These are phyloP conservation scores for Etheostoma nigrum DNA, from an alignment of 2,797 vertebrate genomes.

Conservation along the genomic window DNA sequence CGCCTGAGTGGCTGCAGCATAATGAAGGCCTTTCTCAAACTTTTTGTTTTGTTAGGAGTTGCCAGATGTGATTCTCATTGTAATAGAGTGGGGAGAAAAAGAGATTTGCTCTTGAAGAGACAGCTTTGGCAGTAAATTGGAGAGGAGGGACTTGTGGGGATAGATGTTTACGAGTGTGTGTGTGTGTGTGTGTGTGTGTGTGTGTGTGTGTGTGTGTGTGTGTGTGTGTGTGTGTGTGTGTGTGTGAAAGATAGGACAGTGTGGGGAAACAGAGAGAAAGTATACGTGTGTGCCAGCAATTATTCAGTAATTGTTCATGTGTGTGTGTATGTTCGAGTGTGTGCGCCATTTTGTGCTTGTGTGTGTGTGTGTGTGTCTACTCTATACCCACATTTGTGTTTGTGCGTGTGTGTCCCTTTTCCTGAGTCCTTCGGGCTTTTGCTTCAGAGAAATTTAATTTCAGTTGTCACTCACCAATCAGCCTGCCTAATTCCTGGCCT, in stretches of 20 bases:
- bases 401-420: conserved; percentile 17
- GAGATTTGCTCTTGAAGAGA: conserved; percentile 70
- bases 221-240: conserved; percentile 34
- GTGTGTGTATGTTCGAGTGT: conserved; percentile 24
- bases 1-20: conserved; percentile 34
- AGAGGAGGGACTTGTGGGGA: conserved; percentile 61
- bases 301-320: conserved; percentile 60
- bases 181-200: conserved; percentile 34
- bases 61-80: conserved; percentile 64
- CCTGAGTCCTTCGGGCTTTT: conserved; percentile 57
- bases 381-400: conserved; percentile 4
- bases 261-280: background rate
- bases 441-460: conserved; percentile 74
- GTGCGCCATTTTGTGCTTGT: conserved; percentile 12
- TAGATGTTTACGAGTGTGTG: conserved; percentile 29
- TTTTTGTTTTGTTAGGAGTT: conserved; percentile 65
- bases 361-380: conserved; percentile 12
- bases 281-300: conserved; percentile 34
- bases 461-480: conserved; percentile 76
- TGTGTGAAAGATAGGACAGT: background rate
- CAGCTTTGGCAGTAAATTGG: conserved; percentile 72
- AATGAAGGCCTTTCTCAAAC: conserved; percentile 63
- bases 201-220: conserved; percentile 41
- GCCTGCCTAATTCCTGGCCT: conserved; percentile 66
- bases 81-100: conserved; percentile 52